A percentile compares a stretch with the other conserved stretches of the same genome.
phyloP scores from a whole-genome alignment of 2,797 vertebrate genomes.

The Lemur catta region DNA sequence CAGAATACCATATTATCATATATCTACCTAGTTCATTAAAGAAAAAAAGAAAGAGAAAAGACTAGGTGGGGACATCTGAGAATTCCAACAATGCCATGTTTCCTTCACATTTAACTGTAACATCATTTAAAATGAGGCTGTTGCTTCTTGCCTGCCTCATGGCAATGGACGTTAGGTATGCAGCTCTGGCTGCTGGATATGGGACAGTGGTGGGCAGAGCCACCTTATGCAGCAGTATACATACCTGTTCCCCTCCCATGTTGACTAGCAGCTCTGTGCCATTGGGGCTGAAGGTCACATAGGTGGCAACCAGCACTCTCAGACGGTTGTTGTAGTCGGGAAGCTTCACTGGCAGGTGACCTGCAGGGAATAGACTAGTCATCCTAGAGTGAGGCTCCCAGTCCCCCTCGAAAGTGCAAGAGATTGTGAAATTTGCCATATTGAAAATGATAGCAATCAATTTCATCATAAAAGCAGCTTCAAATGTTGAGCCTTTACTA shows the following conservation, averaged over 20 bases:
- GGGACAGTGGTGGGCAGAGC: neutral
- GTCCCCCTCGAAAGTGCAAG: neutral
- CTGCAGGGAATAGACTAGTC: constrained; percentile 79
- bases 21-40: neutral
- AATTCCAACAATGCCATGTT: neutral
- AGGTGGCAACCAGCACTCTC: constrained; percentile 96
- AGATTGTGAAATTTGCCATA: neutral
- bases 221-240: neutral
- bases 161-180: neutral
- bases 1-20: neutral
- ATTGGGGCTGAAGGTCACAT: constrained; percentile 98
- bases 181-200: neutral
- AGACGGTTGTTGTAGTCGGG: constrained; percentile 97
- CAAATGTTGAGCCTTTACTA: neutral
- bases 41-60: neutral
- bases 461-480: neutral
- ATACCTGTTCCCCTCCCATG: constrained; percentile 99
- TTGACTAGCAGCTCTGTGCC: constrained; percentile 98
- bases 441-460: neutral
- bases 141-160: neutral
- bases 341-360: constrained; percentile 96
- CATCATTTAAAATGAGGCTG: neutral
- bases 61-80: neutral
- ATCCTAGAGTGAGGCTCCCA: neutral
- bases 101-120: neutral